Evolutionary conservation across 2,888 invertebrate species (phyloP).

Genomic region (Eurytoma adleriae): DNA sequence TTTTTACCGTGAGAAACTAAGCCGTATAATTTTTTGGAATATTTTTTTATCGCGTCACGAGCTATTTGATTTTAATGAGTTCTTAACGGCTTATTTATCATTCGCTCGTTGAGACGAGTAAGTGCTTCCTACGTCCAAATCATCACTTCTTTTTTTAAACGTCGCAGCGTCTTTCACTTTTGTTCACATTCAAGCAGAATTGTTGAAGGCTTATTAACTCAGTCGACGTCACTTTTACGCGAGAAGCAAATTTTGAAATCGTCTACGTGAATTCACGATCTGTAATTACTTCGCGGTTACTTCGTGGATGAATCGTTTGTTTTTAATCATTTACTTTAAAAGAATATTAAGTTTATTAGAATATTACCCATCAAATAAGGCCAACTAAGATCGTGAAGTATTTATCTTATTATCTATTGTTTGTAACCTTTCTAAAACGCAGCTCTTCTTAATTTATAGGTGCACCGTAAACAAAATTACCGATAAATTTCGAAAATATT

Average conservation of each 20-base stretch:
- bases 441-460: no score
- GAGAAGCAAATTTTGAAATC: slow-evolving; percentile 22
- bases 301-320: not conserved
- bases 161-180: slow-evolving; percentile 14
- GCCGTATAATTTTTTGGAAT: slow-evolving; percentile 7
- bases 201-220: slow-evolving; percentile 7
- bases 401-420: no score
- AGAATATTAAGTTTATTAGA: no score
- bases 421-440: no score
- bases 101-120: slow-evolving; percentile 56
- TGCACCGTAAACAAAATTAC: no score
- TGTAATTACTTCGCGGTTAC: slow-evolving; percentile 8
- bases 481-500: no score
- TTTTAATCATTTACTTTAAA: not conserved
- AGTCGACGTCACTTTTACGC: not conserved
- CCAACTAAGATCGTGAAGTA: no score
- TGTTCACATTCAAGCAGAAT: not conserved
- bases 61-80: slow-evolving; percentile 54
- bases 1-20: slow-evolving; percentile 23
- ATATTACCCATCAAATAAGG: no score
- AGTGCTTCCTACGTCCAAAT: slow-evolving; percentile 52
- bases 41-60: not conserved
- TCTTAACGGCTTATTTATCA: slow-evolving; percentile 61
- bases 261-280: not conserved
- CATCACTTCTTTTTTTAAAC: slow-evolving; percentile 10